phyloP scores from a whole-genome alignment of 1,140 invertebrate genomes.

The Anoplolepis gracilipes region DNA sequence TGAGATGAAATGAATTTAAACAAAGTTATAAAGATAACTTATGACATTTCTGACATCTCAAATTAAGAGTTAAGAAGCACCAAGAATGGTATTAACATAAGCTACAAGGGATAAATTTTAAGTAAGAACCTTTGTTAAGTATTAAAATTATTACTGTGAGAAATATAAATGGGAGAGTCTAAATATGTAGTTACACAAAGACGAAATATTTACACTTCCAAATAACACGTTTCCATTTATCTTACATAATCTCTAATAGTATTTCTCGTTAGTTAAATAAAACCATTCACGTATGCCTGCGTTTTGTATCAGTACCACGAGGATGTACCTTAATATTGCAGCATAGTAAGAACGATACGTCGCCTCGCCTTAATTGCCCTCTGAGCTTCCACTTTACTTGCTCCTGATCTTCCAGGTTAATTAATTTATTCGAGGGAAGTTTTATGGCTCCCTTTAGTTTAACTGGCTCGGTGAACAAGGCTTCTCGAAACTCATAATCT shows the following conservation, averaged over 20 bases:
- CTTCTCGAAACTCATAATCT: slow-evolving; percentile 41
- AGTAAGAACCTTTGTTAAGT: neutral
- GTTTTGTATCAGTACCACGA: neutral
- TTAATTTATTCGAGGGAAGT: slow-evolving; percentile 66
- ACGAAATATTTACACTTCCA: neutral
- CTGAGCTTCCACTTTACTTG: slow-evolving; percentile 37
- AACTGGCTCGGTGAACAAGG: slow-evolving; percentile 40
- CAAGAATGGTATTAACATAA: slow-evolving; percentile 15
- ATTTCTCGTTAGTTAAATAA: slow-evolving; percentile 6
- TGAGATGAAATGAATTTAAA: slow-evolving; percentile 34
- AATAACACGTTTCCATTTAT: neutral
- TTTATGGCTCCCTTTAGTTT: slow-evolving; percentile 41
- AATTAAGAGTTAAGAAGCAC: slow-evolving; percentile 33
- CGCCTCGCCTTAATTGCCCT: slow-evolving; percentile 45
- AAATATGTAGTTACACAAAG: neutral
- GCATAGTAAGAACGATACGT: slow-evolving; percentile 50
- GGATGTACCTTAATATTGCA: slow-evolving; percentile 27
- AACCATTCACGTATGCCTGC: neutral
- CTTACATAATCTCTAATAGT: neutral
- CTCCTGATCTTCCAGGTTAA: slow-evolving; percentile 54
- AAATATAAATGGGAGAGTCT: neutral
- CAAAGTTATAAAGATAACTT: slow-evolving; percentile 5
- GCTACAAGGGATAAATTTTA: neutral
- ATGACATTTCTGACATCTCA: slow-evolving; percentile 11
- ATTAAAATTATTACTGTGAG: slow-evolving; percentile 11